Evolutionary conservation across 2,113 vertebrate genomes (phyloP).

Genomic region (Ictalurus furcatus): DNA sequence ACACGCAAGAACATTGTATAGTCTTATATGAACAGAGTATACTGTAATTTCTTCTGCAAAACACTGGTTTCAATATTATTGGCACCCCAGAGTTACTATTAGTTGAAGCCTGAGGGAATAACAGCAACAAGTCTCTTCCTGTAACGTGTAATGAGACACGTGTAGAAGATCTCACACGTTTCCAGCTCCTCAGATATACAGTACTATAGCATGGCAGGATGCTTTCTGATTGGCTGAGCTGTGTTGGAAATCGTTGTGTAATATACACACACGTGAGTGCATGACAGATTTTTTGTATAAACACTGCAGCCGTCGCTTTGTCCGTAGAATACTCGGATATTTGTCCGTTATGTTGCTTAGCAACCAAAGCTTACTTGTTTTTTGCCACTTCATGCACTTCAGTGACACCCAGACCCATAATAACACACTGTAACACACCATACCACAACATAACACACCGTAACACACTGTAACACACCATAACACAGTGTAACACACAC

Average conservation of each 20-base stretch:
- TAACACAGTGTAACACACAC: neutral
- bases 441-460: too few relatives aligned
- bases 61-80: neutral
- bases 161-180: neutral
- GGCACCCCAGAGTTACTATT: neutral
- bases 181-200: neutral
- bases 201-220: neutral
- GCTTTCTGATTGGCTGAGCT: neutral
- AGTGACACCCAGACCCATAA: too few relatives aligned
- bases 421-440: neutral
- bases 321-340: too few relatives aligned
- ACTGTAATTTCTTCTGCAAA: neutral
- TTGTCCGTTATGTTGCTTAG: too few relatives aligned
- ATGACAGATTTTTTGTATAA: too few relatives aligned
- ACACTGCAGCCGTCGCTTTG: too few relatives aligned
- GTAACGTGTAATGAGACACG: neutral
- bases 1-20: neutral
- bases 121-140: neutral
- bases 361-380: too few relatives aligned
- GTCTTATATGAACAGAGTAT: neutral
- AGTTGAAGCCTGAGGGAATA: neutral
- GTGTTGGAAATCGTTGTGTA: too few relatives aligned
- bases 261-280: too few relatives aligned
- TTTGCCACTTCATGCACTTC: too few relatives aligned
- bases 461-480: too few relatives aligned